Conservation (phyloP, 2,797 vertebrate genomes). For the Philypnodon macrostomus region DNA sequence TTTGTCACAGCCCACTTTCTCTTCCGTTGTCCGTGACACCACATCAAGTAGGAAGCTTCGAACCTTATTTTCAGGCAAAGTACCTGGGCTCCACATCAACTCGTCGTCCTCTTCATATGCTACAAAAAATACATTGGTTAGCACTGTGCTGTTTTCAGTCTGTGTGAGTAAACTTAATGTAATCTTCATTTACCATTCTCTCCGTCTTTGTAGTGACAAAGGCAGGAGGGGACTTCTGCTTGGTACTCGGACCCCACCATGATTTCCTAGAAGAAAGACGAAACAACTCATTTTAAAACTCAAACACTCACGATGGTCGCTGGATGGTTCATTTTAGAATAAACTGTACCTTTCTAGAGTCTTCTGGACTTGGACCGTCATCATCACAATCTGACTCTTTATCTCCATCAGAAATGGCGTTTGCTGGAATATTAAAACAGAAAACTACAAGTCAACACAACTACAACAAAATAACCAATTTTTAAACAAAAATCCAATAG, state of each 20-base stretch:
- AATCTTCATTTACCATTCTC: conserved; percentile 78
- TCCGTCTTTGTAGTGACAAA: conserved; percentile 80
- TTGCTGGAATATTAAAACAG: conserved; percentile 81
- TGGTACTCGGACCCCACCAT: conserved; percentile 95
- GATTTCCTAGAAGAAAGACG: conserved; percentile 83
- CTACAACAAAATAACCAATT: too few relatives aligned
- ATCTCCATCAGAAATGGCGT: conserved; percentile 90
- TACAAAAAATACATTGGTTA: conserved; percentile 47
- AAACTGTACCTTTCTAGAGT: conserved; percentile 86
- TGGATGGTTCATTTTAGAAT: too few relatives aligned
- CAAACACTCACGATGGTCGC: too few relatives aligned
- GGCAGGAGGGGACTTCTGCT: conserved; percentile 89
- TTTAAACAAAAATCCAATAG: too few relatives aligned
- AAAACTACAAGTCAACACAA: too few relatives aligned
- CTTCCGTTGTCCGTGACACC: conserved; percentile 79
- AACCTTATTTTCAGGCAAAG: conserved; percentile 87
- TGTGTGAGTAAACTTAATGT: not conserved
- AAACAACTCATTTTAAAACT: not conserved
- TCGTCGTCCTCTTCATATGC: conserved; percentile 92
- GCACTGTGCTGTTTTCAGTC: not conserved
- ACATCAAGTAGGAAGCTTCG: conserved; percentile 88
- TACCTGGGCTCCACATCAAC: conserved; percentile 89
- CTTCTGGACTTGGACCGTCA: conserved; percentile 89
- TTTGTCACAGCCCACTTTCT: conserved; percentile 78
- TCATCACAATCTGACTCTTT: conserved; percentile 94